phyloP scores from a whole-genome alignment of 2,113 vertebrate genomes.

The Nestor notabilis region DNA sequence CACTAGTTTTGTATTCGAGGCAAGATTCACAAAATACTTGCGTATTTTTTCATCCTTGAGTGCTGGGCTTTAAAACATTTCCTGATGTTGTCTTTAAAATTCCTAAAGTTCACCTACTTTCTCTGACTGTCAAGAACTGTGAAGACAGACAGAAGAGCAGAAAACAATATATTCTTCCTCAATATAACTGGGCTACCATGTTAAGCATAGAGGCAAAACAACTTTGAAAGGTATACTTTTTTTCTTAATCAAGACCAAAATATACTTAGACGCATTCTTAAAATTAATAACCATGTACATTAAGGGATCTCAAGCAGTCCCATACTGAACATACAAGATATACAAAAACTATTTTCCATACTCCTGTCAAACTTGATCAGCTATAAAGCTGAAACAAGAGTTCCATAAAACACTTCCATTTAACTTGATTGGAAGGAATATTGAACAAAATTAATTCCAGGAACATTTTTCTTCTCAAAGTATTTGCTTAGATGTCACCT shows the following conservation, averaged over 20 bases:
- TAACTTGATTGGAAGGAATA: conserved; percentile 51
- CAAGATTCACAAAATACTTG: neutral
- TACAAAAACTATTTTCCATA: conserved; percentile 11
- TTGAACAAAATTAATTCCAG: conserved; percentile 30
- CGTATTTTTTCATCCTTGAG: neutral
- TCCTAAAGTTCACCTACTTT: neutral
- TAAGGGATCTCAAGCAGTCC: neutral
- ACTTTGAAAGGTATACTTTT: neutral
- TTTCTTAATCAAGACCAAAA: neutral
- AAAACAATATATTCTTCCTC: neutral
- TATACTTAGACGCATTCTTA: neutral
- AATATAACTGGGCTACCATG: neutral
- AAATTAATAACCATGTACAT: neutral
- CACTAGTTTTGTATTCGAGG: neutral
- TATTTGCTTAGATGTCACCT: conserved; percentile 21
- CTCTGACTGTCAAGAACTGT: neutral
- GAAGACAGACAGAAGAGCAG: neutral
- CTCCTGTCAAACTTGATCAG: conserved; percentile 24
- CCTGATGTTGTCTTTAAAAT: neutral
- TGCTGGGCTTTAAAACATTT: neutral
- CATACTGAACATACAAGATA: neutral
- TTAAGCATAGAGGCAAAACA: neutral
- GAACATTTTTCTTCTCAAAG: conserved; percentile 36
- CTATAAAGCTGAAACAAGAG: conserved; percentile 35
- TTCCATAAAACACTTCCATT: conserved; percentile 46